Percentiles rank a stretch among this genome's conserved stretches.
Evolutionary conservation across 2,797 vertebrate species (phyloP).

Genomic region (Oreortyx pictus): DNA sequence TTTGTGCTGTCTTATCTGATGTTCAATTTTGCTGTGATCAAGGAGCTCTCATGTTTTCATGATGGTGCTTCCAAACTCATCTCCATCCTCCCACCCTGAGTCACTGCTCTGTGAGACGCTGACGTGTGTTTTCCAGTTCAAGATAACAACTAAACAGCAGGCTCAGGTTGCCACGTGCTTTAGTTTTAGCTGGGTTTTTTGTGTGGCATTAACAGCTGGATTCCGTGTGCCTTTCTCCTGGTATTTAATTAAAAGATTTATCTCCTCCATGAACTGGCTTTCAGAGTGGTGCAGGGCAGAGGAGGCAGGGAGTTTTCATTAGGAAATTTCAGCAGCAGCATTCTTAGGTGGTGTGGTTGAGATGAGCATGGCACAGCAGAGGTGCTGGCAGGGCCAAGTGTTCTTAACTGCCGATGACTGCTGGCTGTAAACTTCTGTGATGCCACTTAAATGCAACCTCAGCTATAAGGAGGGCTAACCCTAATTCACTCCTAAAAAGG

Average conservation of each 20-base stretch:
- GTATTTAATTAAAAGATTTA: neutral
- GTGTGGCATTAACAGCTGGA: neutral
- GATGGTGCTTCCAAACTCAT: neutral
- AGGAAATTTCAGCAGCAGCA: neutral
- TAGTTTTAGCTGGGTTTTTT: neutral
- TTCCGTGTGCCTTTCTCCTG: neutral
- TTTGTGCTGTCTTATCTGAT: neutral
- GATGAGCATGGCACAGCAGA: neutral
- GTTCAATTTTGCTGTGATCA: neutral
- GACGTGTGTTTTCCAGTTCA: neutral
- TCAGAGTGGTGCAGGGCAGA: neutral
- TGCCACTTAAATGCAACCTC: neutral
- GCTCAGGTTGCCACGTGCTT: neutral
- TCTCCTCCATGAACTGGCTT: neutral
- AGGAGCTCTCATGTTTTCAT: neutral
- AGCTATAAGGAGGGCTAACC: neutral
- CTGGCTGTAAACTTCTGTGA: neutral
- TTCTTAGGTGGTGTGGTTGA: neutral
- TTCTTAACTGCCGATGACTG: neutral
- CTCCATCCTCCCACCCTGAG: neutral
- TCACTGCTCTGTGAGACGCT: neutral
- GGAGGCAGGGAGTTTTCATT: neutral
- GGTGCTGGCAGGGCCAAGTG: neutral
- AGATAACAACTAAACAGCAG: neutral
- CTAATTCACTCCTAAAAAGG: constrained; percentile 23